Evolutionary conservation across 1,140 invertebrate genomes (phyloP).

Genomic region (Chironomus tepperi): DNA sequence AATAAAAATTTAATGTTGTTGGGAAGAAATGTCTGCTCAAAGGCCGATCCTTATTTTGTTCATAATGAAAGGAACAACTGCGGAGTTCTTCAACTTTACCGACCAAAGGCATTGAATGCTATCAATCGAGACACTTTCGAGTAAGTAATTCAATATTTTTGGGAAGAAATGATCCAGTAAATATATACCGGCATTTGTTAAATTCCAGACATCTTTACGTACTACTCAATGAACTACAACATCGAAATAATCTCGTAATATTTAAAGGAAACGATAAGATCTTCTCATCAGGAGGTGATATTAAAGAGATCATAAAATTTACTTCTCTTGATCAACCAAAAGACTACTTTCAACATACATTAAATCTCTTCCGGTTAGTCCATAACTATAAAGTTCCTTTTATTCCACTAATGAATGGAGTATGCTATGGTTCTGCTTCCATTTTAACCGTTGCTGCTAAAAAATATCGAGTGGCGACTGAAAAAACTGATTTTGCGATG

Average conservation of each 20-base stretch:
- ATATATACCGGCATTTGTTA: no score
- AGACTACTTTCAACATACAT: no score
- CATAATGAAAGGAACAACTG: no score
- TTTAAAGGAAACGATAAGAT: slow-evolving; percentile 91
- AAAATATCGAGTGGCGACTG: slow-evolving; percentile 50
- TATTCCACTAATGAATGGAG: slow-evolving; percentile 24
- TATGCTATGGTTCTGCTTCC: slow-evolving; percentile 35
- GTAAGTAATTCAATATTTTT: no score
- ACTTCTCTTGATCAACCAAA: no score
- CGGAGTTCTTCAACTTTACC: not conserved
- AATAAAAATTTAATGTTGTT: no score
- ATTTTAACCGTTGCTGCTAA: slow-evolving; percentile 52
- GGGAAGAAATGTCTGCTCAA: no score
- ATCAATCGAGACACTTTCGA: no score
- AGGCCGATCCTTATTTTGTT: no score
- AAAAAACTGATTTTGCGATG: slow-evolving; percentile 56
- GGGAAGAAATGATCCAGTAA: no score
- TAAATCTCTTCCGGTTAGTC: slow-evolving; percentile 37
- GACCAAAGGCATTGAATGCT: not conserved
- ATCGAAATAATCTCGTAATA: slow-evolving; percentile 72
- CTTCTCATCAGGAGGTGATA: slow-evolving; percentile 98
- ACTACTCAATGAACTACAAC: slow-evolving; percentile 44
- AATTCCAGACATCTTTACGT: no score
- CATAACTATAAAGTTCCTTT: slow-evolving; percentile 50
- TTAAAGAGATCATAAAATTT: slow-evolving; percentile 40